Evolutionary conservation across 2,888 invertebrate genomes (phyloP).

Genomic region (Microplitis manilae): DNA sequence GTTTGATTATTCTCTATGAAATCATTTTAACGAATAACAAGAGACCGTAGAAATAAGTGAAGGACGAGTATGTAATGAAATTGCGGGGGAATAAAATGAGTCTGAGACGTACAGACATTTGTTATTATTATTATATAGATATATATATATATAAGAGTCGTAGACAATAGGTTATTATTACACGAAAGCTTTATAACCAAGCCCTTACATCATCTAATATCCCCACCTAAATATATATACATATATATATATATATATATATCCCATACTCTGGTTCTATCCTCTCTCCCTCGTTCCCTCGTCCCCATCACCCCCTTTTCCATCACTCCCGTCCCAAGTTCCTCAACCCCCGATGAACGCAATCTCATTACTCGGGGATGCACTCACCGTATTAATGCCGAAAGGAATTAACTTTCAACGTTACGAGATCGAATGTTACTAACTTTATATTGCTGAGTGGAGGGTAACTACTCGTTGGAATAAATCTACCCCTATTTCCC

Average conservation of each 20-base stretch:
- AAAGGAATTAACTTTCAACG: slow-evolving; percentile 69
- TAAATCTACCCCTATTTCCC: slow-evolving; percentile 20
- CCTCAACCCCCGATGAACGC: slow-evolving; percentile 50
- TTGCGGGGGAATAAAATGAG: not conserved
- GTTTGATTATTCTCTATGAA: not conserved
- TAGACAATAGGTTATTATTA: slow-evolving; percentile 64
- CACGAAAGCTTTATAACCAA: slow-evolving; percentile 63
- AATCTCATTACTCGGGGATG: slow-evolving; percentile 65
- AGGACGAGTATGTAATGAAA: not conserved
- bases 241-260: not conserved
- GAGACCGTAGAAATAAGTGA: not conserved
- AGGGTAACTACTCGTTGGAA: slow-evolving; percentile 39
- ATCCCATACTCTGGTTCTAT: slow-evolving; percentile 9
- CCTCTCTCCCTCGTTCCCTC: slow-evolving; percentile 5
- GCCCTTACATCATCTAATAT: slow-evolving; percentile 61
- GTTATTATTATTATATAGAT: slow-evolving; percentile 17
- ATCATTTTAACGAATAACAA: not conserved
- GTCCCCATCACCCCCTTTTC: slow-evolving; percentile 27
- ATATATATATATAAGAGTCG: slow-evolving; percentile 39
- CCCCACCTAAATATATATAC: slow-evolving; percentile 38
- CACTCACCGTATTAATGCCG: slow-evolving; percentile 68
- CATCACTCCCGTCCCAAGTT: not conserved
- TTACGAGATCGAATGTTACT: slow-evolving; percentile 67
- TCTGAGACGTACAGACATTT: not conserved
- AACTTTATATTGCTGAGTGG: slow-evolving; percentile 65